These are phyloP conservation scores for Microtus pennsylvanicus DNA, from an alignment of 2,113 vertebrate species.

Conservation along the genomic window DNA sequence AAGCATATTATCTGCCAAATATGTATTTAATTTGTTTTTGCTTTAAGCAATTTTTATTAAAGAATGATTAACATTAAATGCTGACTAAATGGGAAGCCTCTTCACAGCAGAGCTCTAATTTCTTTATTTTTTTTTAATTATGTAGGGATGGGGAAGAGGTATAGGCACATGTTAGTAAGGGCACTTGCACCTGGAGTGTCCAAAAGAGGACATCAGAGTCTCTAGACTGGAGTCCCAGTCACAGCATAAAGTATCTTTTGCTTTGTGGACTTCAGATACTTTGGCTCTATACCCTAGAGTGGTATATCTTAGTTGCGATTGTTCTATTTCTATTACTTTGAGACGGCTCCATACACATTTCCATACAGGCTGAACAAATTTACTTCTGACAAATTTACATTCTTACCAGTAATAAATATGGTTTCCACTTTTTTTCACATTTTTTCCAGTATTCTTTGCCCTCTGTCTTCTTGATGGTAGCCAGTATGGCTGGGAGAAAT, in stretches of 20 bases:
- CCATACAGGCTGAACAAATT: neutral
- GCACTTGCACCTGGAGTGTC: neutral
- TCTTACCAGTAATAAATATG: neutral
- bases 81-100: too few relatives aligned
- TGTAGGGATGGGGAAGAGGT: neutral
- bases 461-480: neutral
- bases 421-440: neutral
- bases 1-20: neutral
- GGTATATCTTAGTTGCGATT: conserved; percentile 18
- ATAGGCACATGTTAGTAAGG: neutral
- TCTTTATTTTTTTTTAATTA: neutral
- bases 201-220: neutral
- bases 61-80: too few relatives aligned
- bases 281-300: neutral
- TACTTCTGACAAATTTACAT: neutral
- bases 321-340: conserved; percentile 10
- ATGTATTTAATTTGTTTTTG: neutral
- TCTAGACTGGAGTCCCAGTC: neutral
- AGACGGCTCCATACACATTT: neutral
- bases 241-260: neutral
- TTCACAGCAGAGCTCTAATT: too few relatives aligned
- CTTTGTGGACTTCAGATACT: neutral
- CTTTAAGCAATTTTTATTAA: too few relatives aligned
- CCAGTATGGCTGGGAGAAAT: neutral
- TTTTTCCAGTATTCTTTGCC: neutral